Conservation (phyloP, 2,113 vertebrate genomes). For the Bostrychus sinensis region DNA sequence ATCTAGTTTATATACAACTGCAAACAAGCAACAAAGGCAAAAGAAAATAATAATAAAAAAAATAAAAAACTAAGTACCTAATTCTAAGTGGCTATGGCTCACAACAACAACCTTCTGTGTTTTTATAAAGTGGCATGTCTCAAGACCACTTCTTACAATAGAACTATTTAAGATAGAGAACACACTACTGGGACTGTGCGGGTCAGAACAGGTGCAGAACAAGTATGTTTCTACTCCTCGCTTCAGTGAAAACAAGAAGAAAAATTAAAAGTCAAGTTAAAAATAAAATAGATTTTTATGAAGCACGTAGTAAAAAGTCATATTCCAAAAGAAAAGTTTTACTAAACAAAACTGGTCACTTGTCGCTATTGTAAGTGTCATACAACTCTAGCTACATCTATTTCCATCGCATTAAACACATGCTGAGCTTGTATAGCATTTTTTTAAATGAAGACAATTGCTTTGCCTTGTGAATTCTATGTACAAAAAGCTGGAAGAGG, state of each 20-base stretch:
- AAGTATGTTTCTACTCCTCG: background rate
- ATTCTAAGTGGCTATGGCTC: no score
- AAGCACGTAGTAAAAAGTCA: no score
- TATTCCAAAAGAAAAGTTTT: no score
- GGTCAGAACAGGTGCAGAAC: background rate
- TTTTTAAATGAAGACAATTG: no score
- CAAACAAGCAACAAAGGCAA: no score
- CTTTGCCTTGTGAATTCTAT: no score
- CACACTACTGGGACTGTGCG: background rate
- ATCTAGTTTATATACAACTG: background rate
- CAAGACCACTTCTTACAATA: background rate
- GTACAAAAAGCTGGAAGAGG: no score
- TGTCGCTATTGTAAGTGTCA: no score
- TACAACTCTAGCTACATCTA: no score
- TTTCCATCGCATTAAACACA: no score
- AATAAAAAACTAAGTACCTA: background rate
- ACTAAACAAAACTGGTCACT: no score
- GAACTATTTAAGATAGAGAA: background rate
- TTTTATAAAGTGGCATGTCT: background rate
- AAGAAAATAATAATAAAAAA: background rate
- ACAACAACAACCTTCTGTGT: background rate
- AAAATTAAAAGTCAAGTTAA: background rate
- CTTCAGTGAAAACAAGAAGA: background rate
- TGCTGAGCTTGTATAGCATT: no score
- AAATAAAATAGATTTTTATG: constrained; percentile 18